Evolutionary conservation across 1,140 invertebrate genomes (phyloP).

Genomic region (Nasonia giraulti): DNA sequence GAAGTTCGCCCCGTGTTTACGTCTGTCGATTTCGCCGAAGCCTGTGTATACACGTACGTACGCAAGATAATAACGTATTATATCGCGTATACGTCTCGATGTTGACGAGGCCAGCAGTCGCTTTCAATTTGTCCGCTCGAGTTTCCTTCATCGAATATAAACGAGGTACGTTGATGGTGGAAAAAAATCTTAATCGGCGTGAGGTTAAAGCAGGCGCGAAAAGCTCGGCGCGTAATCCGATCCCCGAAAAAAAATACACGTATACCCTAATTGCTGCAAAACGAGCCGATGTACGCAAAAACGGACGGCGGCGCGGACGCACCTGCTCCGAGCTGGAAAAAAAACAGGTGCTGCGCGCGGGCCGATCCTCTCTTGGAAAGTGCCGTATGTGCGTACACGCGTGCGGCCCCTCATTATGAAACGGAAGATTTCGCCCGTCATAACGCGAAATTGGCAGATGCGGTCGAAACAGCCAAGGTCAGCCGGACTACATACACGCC

Average conservation of each 20-base stretch:
- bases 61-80: not conserved
- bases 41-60: not conserved
- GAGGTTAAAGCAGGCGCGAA: too few species aligned
- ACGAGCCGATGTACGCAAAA: not conserved
- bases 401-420: not conserved
- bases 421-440: not conserved
- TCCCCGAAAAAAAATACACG: not conserved
- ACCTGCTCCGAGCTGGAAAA: not conserved
- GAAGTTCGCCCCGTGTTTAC: not conserved
- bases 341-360: not conserved
- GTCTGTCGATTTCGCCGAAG: not conserved
- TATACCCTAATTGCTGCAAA: not conserved
- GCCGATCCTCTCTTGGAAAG: not conserved
- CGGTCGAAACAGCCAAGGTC: not conserved
- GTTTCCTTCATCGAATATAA: not conserved
- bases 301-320: not conserved
- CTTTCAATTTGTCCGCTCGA: not conserved
- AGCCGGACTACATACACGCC: not conserved
- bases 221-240: too few species aligned
- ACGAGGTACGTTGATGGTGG: not conserved
- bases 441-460: conserved; percentile 37
- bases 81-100: not conserved
- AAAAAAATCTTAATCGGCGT: not conserved
- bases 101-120: not conserved
- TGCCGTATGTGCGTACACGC: not conserved